phyloP scores from a whole-genome alignment of 2,113 vertebrate species.

The Sula dactylatra region DNA sequence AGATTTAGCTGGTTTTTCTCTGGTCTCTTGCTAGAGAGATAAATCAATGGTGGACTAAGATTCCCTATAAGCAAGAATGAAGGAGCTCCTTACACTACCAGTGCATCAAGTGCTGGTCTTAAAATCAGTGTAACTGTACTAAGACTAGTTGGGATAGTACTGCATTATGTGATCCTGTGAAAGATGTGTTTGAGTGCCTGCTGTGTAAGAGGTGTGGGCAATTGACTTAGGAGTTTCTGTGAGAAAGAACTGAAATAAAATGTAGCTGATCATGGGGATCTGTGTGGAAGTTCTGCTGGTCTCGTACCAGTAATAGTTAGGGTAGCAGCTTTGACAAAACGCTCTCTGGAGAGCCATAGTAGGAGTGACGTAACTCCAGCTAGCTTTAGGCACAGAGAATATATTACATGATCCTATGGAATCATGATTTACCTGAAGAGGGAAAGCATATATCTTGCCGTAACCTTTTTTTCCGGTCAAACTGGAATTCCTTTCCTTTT shows the following conservation, averaged over 20 bases:
- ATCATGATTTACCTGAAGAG: not conserved
- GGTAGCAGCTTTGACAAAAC: not conserved
- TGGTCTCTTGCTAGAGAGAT: not conserved
- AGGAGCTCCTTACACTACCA: not conserved
- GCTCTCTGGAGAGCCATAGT: not conserved
- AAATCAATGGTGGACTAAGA: not conserved
- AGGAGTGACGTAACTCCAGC: not conserved
- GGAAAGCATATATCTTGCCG: not conserved
- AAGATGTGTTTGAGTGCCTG: not conserved
- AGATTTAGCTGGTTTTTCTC: not conserved
- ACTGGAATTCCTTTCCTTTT: not conserved
- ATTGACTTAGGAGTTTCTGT: not conserved
- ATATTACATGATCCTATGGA: rapidly evolving
- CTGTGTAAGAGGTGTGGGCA: not conserved
- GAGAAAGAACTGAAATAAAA: not conserved
- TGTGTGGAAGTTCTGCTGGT: not conserved
- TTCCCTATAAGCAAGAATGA: not conserved
- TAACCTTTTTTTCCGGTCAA: not conserved
- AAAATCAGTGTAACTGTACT: not conserved
- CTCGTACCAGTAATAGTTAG: not conserved
- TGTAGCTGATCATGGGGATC: not conserved
- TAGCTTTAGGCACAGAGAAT: not conserved
- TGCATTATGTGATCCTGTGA: not conserved
- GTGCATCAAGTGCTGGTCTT: not conserved
- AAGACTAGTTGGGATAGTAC: not conserved